These are phyloP conservation scores for Garrulus glandarius DNA, from an alignment of 2,797 vertebrate species.

Conservation along the genomic window DNA sequence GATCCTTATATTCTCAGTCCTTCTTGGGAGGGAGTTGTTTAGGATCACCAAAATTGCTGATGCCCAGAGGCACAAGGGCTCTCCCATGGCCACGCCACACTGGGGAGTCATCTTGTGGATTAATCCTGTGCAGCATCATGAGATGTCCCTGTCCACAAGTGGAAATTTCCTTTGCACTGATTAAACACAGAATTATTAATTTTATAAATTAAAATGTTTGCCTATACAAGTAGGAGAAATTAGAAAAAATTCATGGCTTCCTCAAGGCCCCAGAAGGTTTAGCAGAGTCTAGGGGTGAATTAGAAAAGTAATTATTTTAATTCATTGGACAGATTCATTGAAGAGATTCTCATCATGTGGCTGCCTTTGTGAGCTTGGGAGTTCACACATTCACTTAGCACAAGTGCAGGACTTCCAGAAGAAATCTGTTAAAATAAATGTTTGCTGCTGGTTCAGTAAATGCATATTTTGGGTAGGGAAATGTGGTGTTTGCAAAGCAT, in stretches of 20 bases:
- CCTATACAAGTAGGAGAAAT: not conserved
- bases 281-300: not conserved
- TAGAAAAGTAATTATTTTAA: constrained; percentile 47
- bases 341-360: not conserved
- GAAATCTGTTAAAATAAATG: not conserved
- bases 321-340: not conserved
- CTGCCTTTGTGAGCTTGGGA: not conserved
- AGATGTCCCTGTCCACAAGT: not conserved
- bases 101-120: rapidly evolving
- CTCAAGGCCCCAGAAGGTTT: not conserved
- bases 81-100: rapidly evolving
- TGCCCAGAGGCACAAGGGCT: not conserved
- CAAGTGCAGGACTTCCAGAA: not conserved
- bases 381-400: not conserved
- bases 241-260: not conserved
- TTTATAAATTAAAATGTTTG: constrained; percentile 11
- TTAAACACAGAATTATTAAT: constrained; percentile 5
- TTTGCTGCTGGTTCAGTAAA: not conserved
- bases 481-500: not conserved
- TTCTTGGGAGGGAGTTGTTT: not conserved
- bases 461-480: not conserved
- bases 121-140: not conserved
- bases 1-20: not conserved
- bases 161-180: not conserved
- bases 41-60: not conserved